A percentile compares a stretch with the other conserved stretches of the same genome.
These are phyloP conservation scores for Pelmatolapia mariae DNA, from an alignment of 2,113 vertebrate genomes.

Conservation along the genomic window DNA sequence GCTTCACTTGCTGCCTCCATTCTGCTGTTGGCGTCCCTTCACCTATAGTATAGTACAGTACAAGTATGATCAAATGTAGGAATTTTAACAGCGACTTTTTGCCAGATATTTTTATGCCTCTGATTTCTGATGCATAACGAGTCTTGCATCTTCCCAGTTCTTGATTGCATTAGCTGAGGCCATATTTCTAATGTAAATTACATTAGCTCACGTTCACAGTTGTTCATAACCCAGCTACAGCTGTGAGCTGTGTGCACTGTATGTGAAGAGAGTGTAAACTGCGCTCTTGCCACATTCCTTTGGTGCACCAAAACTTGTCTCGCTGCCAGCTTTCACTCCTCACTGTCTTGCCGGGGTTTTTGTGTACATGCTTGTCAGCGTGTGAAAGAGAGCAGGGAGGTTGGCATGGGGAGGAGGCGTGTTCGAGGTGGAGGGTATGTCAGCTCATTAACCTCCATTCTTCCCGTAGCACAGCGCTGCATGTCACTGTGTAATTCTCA, in stretches of 20 bases:
- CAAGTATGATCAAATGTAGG: neutral
- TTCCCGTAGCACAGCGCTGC: slow-evolving; percentile 22
- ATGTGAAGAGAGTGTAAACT: neutral
- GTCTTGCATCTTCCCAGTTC: neutral
- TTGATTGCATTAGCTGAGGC: neutral
- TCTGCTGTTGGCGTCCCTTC: neutral
- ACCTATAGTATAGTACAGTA: neutral
- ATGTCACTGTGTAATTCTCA: slow-evolving; percentile 55
- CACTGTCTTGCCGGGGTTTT: neutral
- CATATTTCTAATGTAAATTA: neutral
- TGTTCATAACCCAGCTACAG: neutral
- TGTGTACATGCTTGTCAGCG: slow-evolving; percentile 41
- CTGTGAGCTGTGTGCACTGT: neutral
- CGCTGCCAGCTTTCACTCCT: slow-evolving; percentile 5
- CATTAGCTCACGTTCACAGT: neutral
- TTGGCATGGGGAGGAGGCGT: slow-evolving; percentile 32
- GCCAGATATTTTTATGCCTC: neutral
- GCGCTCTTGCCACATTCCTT: neutral
- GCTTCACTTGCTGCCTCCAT: neutral
- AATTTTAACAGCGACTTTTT: neutral
- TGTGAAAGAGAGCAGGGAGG: slow-evolving; percentile 26
- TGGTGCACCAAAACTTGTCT: slow-evolving; percentile 20
- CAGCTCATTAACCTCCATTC: slow-evolving; percentile 70
- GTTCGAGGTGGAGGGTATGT: slow-evolving; percentile 52
- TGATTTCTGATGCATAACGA: neutral